Base-by-base conservation (phyloP, 2,113 vertebrate species). In the Cephalophus harveyi region DNA sequence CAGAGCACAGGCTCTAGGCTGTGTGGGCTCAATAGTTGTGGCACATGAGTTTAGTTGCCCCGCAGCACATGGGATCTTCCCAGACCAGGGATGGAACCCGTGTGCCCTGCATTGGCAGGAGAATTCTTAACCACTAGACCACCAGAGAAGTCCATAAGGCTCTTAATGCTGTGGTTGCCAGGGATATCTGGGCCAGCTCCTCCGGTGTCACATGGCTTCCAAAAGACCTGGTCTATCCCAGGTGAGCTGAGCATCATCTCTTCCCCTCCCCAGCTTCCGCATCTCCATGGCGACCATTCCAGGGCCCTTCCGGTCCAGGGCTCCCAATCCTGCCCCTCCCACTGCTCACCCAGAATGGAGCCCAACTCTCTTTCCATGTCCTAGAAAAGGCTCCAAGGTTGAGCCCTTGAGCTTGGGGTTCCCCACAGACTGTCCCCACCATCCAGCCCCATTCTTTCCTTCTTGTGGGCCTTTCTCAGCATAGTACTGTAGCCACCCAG, bases 121-220 rank as follows among this genome's bases (percentile, higher is more conserved):
- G 40, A 6, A 76, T 76, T 76, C 40, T 43, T 43, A 76, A 76
- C 71, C 71, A 43, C 40, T 27, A 43, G 40, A 13, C 71, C 40
- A 14, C 36, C 71, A 43, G 40, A 43, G 11, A 27, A 43, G 12
- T 76, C 71, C 71, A 76, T 6, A 76, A 25, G 71, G 2, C 11
- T 43, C 8, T 48, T 55, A 14, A 12, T 17, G 55, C 57, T 27
- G 25, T 57, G n/a, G 43, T 28, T 55, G 52, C 81, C 14, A 10
- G 52, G 50, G 25, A 71, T 14, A 36, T 50, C 21, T 40, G 17
- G 62, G 46, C 67, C 57, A 12, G 90, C 23, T n/a, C 43, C 40
- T 9, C 5, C 1, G 1, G 50, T 48, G 19, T 48, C 19, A 7
- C 0, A 1, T 6, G 33, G 78, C 48, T 50, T 86, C 14, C 8